Conservation (phyloP, 92 coral and sea anemone genomes). For the Galaxea fascicularis region DNA sequence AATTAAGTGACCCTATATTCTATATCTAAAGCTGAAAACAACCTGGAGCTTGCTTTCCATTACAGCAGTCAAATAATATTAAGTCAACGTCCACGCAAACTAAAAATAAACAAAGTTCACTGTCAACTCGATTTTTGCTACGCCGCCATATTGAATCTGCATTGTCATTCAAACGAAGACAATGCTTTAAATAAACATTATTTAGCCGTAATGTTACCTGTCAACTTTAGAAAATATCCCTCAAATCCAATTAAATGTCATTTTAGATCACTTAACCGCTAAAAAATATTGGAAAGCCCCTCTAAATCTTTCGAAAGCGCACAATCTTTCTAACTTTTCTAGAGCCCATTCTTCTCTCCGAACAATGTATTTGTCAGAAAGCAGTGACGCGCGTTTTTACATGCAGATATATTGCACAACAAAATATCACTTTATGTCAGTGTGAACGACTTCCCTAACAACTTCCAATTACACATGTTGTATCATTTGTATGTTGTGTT, state of each 20-base stretch:
- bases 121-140: background rate
- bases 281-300: background rate
- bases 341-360: constrained; percentile 36
- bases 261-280: no score
- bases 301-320: background rate
- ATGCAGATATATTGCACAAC: background rate
- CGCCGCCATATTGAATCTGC: background rate
- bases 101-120: no score
- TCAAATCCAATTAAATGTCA: background rate
- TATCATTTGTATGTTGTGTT: no score
- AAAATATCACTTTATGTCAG: background rate
- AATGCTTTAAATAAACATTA: background rate
- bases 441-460: background rate
- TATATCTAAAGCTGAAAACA: no score
- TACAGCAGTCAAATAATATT: no score
- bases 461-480: background rate
- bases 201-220: background rate
- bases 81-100: no score
- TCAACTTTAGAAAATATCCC: background rate
- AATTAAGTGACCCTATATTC: no score
- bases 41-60: no score
- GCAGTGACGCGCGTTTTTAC: background rate
- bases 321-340: background rate
- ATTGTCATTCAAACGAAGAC: background rate
- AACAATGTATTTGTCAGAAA: background rate